These are phyloP conservation scores for Mionectes olivaceus DNA, from an alignment of 2,797 vertebrate species.

Conservation along the genomic window DNA sequence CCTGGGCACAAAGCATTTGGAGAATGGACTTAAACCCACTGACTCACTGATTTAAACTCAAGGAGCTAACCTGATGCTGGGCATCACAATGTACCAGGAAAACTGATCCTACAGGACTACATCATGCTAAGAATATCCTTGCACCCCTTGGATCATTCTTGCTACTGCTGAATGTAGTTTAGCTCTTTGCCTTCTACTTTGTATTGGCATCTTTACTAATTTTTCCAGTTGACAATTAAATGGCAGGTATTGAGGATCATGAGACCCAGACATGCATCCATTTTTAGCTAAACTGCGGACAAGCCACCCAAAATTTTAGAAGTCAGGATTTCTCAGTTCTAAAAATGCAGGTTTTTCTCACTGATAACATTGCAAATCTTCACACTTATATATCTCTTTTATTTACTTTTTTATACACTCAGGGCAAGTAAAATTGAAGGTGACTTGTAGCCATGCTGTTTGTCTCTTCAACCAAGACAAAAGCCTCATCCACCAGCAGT, in stretches of 20 bases:
- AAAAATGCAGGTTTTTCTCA: accelerated
- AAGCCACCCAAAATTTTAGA: neutral
- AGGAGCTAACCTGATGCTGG: neutral
- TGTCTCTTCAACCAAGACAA: neutral
- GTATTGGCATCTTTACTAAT: neutral
- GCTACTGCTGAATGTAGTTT: neutral
- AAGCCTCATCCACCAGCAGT: neutral
- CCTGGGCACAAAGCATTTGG: neutral
- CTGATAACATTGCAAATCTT: neutral
- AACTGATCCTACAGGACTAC: accelerated
- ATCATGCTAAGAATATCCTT: neutral
- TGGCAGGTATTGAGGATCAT: neutral
- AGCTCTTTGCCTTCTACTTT: neutral
- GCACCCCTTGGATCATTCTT: neutral
- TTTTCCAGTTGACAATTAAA: neutral
- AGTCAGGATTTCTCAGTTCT: neutral
- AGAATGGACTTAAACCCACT: neutral
- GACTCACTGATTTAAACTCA: too few species aligned
- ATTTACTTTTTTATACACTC: neutral
- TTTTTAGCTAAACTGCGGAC: neutral
- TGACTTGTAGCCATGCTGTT: neutral
- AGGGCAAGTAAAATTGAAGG: neutral
- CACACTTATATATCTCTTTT: neutral
- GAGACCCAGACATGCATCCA: neutral
- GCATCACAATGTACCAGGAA: neutral